A percentile compares a stretch with the other conserved stretches of the same genome.
These are phyloP conservation scores for Thaumetopoea pityocampa DNA, from an alignment of 1,140 invertebrate species.

Conservation along the genomic window DNA sequence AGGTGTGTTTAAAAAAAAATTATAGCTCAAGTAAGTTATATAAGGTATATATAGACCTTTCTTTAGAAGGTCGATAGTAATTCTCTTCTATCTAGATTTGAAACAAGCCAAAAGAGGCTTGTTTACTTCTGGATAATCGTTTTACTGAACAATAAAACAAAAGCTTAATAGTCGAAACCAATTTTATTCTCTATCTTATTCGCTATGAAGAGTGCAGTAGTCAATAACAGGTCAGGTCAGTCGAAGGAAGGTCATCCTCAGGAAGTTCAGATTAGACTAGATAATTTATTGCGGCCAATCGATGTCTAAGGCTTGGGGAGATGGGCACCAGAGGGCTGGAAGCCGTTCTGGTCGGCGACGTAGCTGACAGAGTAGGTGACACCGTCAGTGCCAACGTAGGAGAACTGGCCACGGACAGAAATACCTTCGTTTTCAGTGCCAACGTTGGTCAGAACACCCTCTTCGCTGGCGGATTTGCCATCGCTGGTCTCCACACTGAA, in stretches of 20 bases:
- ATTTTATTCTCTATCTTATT: constrained; percentile 26
- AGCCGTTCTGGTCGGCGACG: constrained; percentile 71
- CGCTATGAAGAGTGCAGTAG: constrained; percentile 14
- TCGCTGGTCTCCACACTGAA: constrained; percentile 78
- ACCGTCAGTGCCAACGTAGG: constrained; percentile 79
- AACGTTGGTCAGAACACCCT: constrained; percentile 75
- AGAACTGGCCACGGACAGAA: constrained; percentile 76
- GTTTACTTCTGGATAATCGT: too few species aligned
- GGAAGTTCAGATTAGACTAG: constrained; percentile 25
- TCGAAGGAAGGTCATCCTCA: too few species aligned
- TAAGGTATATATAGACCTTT: too few species aligned
- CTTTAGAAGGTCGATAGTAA: too few species aligned
- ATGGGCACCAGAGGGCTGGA: constrained; percentile 80
- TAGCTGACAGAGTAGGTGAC: constrained; percentile 80
- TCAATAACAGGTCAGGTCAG: constrained; percentile 17
- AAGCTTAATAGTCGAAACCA: too few species aligned
- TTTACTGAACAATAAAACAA: too few species aligned
- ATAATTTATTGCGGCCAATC: constrained; percentile 2
- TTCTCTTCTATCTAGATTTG: too few species aligned
- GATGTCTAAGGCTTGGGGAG: constrained; percentile 58
- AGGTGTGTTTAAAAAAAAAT: too few species aligned
- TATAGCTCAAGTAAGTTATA: too few species aligned
- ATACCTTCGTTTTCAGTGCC: constrained; percentile 78
- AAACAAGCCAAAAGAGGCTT: too few species aligned
- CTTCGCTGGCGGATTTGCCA: constrained; percentile 75